Percentiles rank a stretch among this genome's conserved stretches.
Conservation (phyloP, 1,140 invertebrate species). For the Bombus confusus region DNA sequence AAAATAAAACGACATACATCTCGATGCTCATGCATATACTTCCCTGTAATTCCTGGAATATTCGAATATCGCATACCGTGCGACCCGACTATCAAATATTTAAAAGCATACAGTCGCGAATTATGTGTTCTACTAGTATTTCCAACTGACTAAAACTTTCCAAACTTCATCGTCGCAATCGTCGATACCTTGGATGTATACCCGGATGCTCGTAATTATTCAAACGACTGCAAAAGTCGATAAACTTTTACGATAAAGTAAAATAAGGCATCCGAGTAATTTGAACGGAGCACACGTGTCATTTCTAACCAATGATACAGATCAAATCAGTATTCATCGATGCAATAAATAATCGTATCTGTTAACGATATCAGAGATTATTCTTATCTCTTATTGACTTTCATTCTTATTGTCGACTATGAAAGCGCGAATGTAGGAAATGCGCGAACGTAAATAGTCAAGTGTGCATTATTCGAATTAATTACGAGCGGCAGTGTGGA, state of each 20-base stretch:
- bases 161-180: background rate
- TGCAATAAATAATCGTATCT: no score
- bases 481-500: background rate
- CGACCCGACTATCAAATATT: background rate
- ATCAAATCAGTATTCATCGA: background rate
- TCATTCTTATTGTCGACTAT: no score
- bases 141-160: background rate
- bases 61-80: no score
- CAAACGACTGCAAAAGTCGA: no score
- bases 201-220: no score
- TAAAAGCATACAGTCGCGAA: background rate
- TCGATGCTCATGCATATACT: conserved; percentile 37
- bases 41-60: background rate
- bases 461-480: background rate
- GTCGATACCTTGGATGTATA: no score
- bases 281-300: background rate
- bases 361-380: no score
- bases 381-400: no score
- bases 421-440: no score
- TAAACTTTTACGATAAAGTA: no score
- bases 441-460: background rate
- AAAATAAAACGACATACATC: background rate
- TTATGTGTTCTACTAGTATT: background rate
- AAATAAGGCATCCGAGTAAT: background rate
- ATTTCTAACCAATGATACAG: background rate